Base-by-base conservation (phyloP, 2,113 vertebrate genomes). In the Puntigrus tetrazona region DNA sequence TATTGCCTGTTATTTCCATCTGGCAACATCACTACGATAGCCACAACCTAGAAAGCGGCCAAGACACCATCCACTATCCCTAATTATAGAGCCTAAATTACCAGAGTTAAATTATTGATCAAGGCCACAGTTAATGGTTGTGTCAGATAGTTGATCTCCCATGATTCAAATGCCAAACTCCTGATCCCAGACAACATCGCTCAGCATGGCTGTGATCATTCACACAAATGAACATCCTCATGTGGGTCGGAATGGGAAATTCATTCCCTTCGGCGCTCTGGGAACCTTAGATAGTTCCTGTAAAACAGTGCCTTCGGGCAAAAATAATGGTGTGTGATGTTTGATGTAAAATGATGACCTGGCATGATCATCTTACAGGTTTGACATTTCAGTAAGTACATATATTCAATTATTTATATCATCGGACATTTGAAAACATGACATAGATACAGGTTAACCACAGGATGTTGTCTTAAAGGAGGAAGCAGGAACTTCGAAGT, bases 1-100 rank as follows among this genome's bases (percentile, higher is more conserved):
- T 29, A 63, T 11, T 61, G 55, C n/a, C 34, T 78, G 76, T 78
- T 78, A 78, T 75, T 80, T 80, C 27, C 61, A 65, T 80, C 27
- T 80, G 14, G 78, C 78, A 80, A 67, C 78, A 80, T 45, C 25
- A 20, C 61, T 65, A 65, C 61, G 5, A 80, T 80, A 34, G 59
- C 72, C 38, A 69, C 85, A 74, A 86, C 70, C 80, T 69, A 75
- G 65, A 82, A 85, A 72, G 45, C 75, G 55, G 74, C 78, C 5
- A 74, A 89, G 86, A 88, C 72, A 11, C 74, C 80, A 86, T 89
- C 36, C 81, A 84, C 79, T 86, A 87, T 82, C 59, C 76, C 88
- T 89, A 89, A 90, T 90, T 89, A 89, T 88, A 88, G 88, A 86
- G 85, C 79, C 77, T 70, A 86, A 88, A 88, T 86, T 88, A 90